These are phyloP conservation scores for Theocolax elegans DNA, from an alignment of 1,140 invertebrate species.

Conservation along the genomic window DNA sequence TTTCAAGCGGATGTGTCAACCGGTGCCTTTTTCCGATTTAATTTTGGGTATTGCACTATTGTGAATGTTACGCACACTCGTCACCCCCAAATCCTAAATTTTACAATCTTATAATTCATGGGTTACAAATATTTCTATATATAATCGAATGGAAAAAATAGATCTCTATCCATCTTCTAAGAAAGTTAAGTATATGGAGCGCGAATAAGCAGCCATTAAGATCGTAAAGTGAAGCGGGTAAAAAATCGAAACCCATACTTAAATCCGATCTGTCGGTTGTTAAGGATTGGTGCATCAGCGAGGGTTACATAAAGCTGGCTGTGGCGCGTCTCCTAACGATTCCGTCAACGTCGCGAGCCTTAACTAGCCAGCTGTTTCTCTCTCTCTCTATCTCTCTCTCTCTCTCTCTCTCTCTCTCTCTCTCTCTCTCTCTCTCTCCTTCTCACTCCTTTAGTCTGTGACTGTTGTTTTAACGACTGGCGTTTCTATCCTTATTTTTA, in stretches of 20 bases:
- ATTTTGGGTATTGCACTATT: too few relatives aligned
- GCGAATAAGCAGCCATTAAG: neutral
- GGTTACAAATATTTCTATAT: too few relatives aligned
- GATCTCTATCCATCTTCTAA: too few relatives aligned
- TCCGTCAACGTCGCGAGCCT: constrained; percentile 36
- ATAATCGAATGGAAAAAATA: too few relatives aligned
- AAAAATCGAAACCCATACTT: neutral
- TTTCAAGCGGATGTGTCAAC: neutral
- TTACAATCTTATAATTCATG: too few relatives aligned
- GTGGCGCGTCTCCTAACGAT: constrained; percentile 32
- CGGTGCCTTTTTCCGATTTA: too few relatives aligned
- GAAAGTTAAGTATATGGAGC: neutral
- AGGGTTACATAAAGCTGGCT: neutral
- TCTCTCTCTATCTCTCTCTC: neutral
- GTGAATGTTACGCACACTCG: too few relatives aligned
- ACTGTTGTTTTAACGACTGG: constrained; percentile 39
- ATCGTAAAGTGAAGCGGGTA: neutral
- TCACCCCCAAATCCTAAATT: too few relatives aligned
- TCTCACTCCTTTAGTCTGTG: too few relatives aligned
- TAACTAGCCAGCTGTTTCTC: constrained; percentile 25
- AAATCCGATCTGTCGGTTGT: neutral
- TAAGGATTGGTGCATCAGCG: neutral
- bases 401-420: neutral
- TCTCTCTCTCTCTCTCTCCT: constrained; percentile 5
- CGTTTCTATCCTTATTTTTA: constrained; percentile 32